A percentile compares a stretch with the other conserved stretches of the same genome.
Evolutionary conservation across 23 tunicate genomes (phyloP).

Genomic region (Halocynthia aurantium): DNA sequence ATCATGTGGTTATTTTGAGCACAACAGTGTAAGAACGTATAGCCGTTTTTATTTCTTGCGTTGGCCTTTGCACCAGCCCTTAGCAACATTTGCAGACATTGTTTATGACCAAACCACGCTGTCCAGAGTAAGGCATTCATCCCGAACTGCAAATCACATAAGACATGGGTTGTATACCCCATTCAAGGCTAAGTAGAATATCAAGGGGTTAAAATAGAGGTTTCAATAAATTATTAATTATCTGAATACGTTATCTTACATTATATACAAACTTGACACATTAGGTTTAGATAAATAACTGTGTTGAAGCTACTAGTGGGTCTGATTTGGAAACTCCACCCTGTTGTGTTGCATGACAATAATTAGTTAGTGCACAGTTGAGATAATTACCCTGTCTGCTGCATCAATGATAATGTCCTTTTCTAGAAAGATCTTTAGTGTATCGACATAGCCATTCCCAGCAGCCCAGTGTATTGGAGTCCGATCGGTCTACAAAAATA

Average conservation of each 20-base stretch:
- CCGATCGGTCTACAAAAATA: constrained; percentile 40
- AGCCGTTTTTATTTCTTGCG: constrained; percentile 78
- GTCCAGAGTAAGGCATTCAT: constrained; percentile 96
- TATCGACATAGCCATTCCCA: constrained; percentile 71
- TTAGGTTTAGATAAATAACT: too few relatives aligned
- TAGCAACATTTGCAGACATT: constrained; percentile 52
- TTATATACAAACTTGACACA: too few relatives aligned
- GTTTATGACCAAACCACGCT: constrained; percentile 93
- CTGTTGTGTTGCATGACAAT: too few relatives aligned
- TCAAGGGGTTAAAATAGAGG: too few relatives aligned
- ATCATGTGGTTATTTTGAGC: constrained; percentile 50
- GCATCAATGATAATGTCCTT: constrained; percentile 83
- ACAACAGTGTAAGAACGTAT: constrained; percentile 87
- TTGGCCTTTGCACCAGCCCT: constrained; percentile 61
- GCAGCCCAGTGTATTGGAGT: constrained; percentile 93
- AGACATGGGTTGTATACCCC: neutral
- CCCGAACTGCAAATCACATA: constrained; percentile 44
- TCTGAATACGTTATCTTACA: too few relatives aligned
- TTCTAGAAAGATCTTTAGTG: constrained; percentile 51
- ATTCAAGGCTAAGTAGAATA: too few relatives aligned
- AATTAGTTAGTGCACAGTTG: too few relatives aligned
- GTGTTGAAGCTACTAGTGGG: too few relatives aligned
- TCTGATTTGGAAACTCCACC: too few relatives aligned
- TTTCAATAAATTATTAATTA: too few relatives aligned
- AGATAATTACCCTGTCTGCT: constrained; percentile 38